These are phyloP conservation scores for Reinhardtius hippoglossoides DNA, from an alignment of 2,113 vertebrate genomes.

Conservation along the genomic window DNA sequence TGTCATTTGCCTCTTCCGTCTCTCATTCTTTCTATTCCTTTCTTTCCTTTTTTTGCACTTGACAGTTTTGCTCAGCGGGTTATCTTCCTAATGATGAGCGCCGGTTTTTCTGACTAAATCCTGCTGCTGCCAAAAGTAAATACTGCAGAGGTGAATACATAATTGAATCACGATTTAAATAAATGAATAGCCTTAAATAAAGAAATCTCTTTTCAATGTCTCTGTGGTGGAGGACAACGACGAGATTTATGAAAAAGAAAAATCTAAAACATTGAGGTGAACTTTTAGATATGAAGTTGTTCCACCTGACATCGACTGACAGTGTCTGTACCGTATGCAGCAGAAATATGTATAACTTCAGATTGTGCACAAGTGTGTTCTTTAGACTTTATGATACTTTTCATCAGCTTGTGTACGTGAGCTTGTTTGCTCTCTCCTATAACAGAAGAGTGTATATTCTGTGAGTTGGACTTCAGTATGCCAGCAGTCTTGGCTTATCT, in stretches of 20 bases:
- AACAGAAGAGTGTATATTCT: constrained; percentile 37
- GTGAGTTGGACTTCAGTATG: constrained; percentile 44
- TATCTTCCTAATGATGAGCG: constrained; percentile 63
- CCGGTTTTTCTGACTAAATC: constrained; percentile 36
- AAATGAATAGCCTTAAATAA: constrained; percentile 40
- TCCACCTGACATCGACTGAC: no score
- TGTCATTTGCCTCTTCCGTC: constrained; percentile 61
- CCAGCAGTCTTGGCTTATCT: constrained; percentile 57
- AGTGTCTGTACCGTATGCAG: background rate
- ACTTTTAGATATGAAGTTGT: constrained; percentile 3
- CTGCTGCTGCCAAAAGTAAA: constrained; percentile 41
- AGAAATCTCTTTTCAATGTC: constrained; percentile 2
- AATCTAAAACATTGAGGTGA: background rate
- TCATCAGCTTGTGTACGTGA: background rate
- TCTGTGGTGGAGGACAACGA: constrained; percentile 9
- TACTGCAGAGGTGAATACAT: constrained; percentile 57
- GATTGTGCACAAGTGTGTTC: constrained; percentile 13
- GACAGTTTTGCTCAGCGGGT: constrained; percentile 64
- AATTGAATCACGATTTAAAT: constrained; percentile 60
- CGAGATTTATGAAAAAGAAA: background rate
- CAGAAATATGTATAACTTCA: background rate
- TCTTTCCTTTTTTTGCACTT: constrained; percentile 34
- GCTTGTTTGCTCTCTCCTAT: constrained; percentile 27
- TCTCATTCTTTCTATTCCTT: constrained; percentile 38
- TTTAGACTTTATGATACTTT: constrained; percentile 6